These are phyloP conservation scores for Oreochromis aureus DNA, from an alignment of 2,113 vertebrate genomes.

Conservation along the genomic window DNA sequence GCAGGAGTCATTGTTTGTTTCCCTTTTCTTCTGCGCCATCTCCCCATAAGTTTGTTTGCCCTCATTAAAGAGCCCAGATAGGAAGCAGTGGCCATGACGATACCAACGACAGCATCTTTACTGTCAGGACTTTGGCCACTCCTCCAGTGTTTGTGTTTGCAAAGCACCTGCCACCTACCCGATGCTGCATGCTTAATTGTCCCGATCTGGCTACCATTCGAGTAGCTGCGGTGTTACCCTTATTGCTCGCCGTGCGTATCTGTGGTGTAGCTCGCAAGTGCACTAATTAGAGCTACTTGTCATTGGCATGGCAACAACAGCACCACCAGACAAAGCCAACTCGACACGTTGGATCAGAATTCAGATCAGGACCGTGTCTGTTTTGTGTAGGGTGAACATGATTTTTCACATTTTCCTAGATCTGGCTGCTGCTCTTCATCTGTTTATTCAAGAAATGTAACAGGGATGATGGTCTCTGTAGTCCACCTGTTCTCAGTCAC, in stretches of 20 bases:
- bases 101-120: constrained; percentile 4
- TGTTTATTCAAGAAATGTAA: constrained; percentile 1
- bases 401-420: neutral
- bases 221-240: neutral
- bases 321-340: neutral
- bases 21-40: neutral
- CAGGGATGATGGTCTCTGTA: neutral
- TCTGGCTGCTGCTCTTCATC: neutral
- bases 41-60: constrained; percentile 18
- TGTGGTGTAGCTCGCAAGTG: neutral
- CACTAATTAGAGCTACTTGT: constrained; percentile 12
- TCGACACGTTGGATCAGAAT: neutral
- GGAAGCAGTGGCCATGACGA: constrained; percentile 23
- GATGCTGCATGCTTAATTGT: constrained; percentile 12
- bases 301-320: constrained; percentile 44
- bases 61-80: neutral
- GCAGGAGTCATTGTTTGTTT: neutral
- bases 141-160: constrained; percentile 38
- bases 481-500: neutral
- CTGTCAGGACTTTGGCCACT: constrained; percentile 49
- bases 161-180: constrained; percentile 5
- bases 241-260: neutral
- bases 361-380: neutral
- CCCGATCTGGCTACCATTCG: neutral
- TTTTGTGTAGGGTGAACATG: neutral